Evolutionary conservation across 2,888 invertebrate genomes (phyloP).

Genomic region (Aphidoletes aphidimyza): DNA sequence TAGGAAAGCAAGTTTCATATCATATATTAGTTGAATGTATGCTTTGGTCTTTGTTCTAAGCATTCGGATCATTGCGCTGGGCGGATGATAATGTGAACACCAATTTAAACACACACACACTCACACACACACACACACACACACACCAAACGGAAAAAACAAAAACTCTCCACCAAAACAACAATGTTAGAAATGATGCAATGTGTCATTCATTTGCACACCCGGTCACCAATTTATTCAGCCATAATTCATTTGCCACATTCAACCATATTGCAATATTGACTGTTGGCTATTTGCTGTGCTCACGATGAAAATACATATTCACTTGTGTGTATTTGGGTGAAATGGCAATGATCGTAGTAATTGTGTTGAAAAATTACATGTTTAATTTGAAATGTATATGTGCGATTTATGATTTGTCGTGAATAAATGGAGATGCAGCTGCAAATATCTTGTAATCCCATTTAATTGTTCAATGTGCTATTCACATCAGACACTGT

Average conservation of each 20-base stretch:
- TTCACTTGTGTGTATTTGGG: neutral
- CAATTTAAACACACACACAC: too few species aligned
- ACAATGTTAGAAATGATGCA: slow-evolving; percentile 33
- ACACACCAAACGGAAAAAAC: neutral
- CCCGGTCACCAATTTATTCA: neutral
- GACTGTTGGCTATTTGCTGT: neutral
- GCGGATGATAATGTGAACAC: neutral
- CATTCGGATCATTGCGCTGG: neutral
- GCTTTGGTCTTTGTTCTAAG: neutral
- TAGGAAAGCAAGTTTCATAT: neutral
- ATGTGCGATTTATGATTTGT: neutral
- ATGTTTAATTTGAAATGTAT: neutral
- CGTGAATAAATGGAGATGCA: neutral
- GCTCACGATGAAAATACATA: neutral
- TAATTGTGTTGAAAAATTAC: slow-evolving; percentile 23
- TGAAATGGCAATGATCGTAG: neutral
- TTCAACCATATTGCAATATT: slow-evolving; percentile 36
- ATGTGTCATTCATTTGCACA: slow-evolving; percentile 46
- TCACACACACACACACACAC: too few species aligned
- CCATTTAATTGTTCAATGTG: slow-evolving; percentile 26
- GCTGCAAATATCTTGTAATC: slow-evolving; percentile 44
- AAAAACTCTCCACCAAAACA: neutral
- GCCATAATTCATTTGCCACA: slow-evolving; percentile 5
- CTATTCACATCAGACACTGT: neutral
- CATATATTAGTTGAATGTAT: neutral